Evolutionary conservation across 2,113 vertebrate genomes (phyloP).

Genomic region (Gallinago media): DNA sequence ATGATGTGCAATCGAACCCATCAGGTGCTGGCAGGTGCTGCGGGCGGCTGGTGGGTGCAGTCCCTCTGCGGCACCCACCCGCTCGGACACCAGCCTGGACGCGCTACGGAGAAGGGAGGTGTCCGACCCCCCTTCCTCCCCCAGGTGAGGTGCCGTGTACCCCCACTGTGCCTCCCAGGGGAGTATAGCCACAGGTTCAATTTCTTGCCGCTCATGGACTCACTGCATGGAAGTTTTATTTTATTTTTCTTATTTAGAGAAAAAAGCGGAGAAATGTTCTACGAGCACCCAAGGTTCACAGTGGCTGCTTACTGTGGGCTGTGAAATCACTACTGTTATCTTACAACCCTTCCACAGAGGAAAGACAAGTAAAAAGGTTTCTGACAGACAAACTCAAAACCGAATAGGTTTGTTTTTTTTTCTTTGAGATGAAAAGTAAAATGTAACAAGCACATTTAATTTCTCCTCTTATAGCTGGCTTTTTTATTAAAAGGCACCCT

Average conservation of each 20-base stretch:
- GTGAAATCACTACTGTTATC: not conserved
- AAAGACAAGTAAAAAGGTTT: slow-evolving; percentile 9
- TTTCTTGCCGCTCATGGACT: not conserved
- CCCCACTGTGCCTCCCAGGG: not conserved
- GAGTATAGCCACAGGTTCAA: fast-evolving
- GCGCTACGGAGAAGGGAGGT: fast-evolving
- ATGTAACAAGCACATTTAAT: slow-evolving; percentile 70
- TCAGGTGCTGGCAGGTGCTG: not conserved
- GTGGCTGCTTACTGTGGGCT: not conserved
- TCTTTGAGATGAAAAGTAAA: slow-evolving; percentile 68
- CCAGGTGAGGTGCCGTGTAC: not conserved
- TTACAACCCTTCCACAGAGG: not conserved
- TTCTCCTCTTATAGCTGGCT: slow-evolving; percentile 50
- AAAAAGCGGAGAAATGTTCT: not conserved
- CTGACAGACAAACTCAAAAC: slow-evolving; percentile 10
- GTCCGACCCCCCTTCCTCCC: too few relatives aligned
- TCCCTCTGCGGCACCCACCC: fast-evolving
- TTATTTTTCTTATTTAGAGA: not conserved
- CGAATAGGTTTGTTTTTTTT: not conserved
- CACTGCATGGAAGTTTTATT: not conserved
- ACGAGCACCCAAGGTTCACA: not conserved
- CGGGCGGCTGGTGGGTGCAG: not conserved
- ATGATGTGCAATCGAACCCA: not conserved
- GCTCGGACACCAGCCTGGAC: fast-evolving
- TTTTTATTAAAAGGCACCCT: slow-evolving; percentile 73